Evolutionary conservation across 2,888 invertebrate species (phyloP).

Genomic region (Brachycybe producta): DNA sequence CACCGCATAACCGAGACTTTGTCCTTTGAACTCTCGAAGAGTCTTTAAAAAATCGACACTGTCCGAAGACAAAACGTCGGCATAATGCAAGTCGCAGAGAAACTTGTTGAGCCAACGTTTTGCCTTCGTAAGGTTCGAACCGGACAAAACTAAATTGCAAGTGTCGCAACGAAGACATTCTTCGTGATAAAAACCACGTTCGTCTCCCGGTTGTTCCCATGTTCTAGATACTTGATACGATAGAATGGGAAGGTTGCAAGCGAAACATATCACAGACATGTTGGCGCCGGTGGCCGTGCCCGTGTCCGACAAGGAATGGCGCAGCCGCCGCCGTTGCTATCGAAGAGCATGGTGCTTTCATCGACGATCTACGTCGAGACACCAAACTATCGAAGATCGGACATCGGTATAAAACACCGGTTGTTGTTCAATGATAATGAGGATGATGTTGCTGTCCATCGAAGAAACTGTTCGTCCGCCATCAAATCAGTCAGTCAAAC

Average conservation of each 20-base stretch:
- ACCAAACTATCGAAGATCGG: no score
- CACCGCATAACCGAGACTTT: slow-evolving; percentile 87
- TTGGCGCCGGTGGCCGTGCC: slow-evolving; percentile 39
- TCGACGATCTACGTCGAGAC: not conserved
- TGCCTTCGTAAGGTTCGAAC: slow-evolving; percentile 49
- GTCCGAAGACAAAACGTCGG: slow-evolving; percentile 94
- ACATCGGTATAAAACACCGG: no score
- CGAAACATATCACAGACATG: slow-evolving; percentile 55
- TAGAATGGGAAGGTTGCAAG: slow-evolving; percentile 87
- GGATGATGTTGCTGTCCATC: no score
- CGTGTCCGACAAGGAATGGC: no score
- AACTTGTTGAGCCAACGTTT: slow-evolving; percentile 59
- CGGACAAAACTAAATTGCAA: slow-evolving; percentile 82
- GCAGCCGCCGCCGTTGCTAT: no score
- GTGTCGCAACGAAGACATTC: slow-evolving; percentile 94
- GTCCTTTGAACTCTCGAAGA: slow-evolving; percentile 87
- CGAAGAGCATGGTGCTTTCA: no score
- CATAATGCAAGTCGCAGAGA: slow-evolving; percentile 89
- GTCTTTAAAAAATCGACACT: slow-evolving; percentile 96
- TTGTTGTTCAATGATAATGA: no score
- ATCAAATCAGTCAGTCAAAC: no score
- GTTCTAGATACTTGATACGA: slow-evolving; percentile 54
- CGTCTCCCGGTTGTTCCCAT: slow-evolving; percentile 22
- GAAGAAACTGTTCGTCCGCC: no score
- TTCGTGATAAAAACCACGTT: slow-evolving; percentile 60